Evolutionary conservation across 2,797 vertebrate species (phyloP).

Genomic region (Sebastes goodei): DNA sequence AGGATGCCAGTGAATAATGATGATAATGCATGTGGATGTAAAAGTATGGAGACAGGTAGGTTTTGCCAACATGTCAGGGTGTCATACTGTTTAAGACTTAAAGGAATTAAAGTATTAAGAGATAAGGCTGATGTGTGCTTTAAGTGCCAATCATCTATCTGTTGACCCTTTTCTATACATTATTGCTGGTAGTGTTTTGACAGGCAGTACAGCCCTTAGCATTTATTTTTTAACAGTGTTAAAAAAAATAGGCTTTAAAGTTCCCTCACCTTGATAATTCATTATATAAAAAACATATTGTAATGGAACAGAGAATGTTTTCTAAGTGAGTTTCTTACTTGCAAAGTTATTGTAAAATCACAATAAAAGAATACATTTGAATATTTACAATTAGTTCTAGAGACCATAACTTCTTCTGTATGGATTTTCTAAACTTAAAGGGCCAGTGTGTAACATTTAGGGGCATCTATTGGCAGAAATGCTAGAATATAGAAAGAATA

Average conservation of each 20-base stretch:
- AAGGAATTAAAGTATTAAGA: neutral
- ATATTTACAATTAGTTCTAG: neutral
- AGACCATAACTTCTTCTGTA: neutral
- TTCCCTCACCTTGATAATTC: neutral
- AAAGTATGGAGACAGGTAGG: neutral
- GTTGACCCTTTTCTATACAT: neutral
- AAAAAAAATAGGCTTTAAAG: neutral
- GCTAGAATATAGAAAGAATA: too few relatives aligned
- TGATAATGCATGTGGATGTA: neutral
- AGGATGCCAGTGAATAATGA: slow-evolving; percentile 6
- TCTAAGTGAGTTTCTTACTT: neutral
- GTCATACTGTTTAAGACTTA: neutral
- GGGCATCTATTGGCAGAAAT: too few relatives aligned
- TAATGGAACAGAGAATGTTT: neutral
- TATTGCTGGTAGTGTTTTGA: neutral
- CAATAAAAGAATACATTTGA: neutral
- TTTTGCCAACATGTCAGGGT: neutral
- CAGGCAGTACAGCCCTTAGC: neutral
- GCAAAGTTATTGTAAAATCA: neutral
- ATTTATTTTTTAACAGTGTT: neutral
- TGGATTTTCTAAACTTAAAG: too few relatives aligned
- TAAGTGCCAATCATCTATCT: neutral
- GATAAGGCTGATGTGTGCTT: neutral
- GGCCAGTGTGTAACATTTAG: too few relatives aligned
- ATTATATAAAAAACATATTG: neutral